Percentiles rank a stretch among this genome's conserved stretches.
Conservation (phyloP, 2,888 invertebrate genomes). For the Steinernema carpocapsae region DNA sequence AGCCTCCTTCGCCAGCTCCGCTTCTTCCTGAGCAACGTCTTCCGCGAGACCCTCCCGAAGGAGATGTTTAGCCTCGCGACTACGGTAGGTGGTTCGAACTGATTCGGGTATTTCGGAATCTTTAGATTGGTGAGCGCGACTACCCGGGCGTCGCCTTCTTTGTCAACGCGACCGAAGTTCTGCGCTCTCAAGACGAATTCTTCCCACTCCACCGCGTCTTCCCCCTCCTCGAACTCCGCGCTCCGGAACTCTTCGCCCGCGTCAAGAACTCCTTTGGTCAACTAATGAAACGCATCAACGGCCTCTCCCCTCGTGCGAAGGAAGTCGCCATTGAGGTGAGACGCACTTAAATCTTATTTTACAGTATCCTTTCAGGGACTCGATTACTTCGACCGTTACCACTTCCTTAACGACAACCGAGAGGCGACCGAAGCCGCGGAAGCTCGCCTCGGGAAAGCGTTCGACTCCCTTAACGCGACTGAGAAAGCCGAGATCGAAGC, state of each 20-base stretch:
- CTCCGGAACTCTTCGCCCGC: background rate
- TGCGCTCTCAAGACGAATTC: background rate
- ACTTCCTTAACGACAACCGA: constrained; percentile 6
- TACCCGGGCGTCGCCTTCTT: constrained; percentile 7
- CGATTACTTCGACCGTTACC: constrained; percentile 1
- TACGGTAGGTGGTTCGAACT: background rate
- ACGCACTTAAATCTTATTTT: background rate
- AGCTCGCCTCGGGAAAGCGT: background rate
- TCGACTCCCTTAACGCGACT: background rate
- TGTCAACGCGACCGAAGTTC: background rate
- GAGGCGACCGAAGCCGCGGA: background rate
- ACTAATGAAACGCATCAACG: background rate
- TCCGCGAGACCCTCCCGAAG: background rate
- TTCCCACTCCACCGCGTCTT: constrained; percentile 18
- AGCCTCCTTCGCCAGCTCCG: background rate
- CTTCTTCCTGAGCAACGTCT: background rate
- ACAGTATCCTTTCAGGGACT: background rate
- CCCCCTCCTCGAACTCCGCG: background rate
- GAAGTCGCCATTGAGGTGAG: constrained; percentile 3
- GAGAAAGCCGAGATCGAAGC: constrained; percentile 6
- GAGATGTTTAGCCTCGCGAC: background rate
- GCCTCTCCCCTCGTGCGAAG: background rate
- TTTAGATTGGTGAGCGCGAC: background rate
- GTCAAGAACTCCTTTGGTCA: background rate
- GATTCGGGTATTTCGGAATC: background rate